phyloP scores from a whole-genome alignment of 2,797 vertebrate genomes.

The Nasua narica region DNA sequence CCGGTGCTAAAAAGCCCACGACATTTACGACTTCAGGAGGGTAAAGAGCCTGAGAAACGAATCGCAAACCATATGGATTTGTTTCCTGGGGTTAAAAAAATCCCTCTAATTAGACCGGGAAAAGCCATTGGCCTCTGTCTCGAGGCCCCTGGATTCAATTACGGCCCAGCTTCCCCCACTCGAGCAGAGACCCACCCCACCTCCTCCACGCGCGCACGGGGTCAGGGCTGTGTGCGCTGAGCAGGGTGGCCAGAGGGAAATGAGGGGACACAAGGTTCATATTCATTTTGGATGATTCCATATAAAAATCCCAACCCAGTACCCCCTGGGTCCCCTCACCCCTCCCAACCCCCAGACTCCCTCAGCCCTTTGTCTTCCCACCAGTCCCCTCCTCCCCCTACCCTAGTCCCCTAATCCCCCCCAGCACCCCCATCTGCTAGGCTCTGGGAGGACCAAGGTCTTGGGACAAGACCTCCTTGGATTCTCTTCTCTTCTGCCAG shows the following conservation, averaged over 20 bases:
- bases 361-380: background rate
- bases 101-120: conserved; percentile 67
- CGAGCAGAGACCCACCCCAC: background rate
- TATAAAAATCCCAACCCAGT: background rate
- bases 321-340: background rate
- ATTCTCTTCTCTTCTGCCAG: background rate
- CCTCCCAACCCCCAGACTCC: fast-evolving
- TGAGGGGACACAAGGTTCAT: background rate
- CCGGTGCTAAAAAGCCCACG: conserved; percentile 72
- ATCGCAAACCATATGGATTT: conserved; percentile 76
- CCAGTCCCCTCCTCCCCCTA: background rate
- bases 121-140: conserved; percentile 61
- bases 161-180: background rate
- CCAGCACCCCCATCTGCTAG: fast-evolving
- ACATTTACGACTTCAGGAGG: conserved; percentile 76
- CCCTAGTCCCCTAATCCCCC: background rate
- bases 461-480: background rate
- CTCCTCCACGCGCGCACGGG: background rate
- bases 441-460: background rate
- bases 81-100: conserved; percentile 70
- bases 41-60: conserved; percentile 77
- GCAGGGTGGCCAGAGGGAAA: background rate
- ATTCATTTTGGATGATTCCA: background rate
- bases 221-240: background rate
- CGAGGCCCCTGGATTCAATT: conserved; percentile 74